phyloP scores from a whole-genome alignment of 2,888 invertebrate genomes.

The Epistrophe grossulariae region DNA sequence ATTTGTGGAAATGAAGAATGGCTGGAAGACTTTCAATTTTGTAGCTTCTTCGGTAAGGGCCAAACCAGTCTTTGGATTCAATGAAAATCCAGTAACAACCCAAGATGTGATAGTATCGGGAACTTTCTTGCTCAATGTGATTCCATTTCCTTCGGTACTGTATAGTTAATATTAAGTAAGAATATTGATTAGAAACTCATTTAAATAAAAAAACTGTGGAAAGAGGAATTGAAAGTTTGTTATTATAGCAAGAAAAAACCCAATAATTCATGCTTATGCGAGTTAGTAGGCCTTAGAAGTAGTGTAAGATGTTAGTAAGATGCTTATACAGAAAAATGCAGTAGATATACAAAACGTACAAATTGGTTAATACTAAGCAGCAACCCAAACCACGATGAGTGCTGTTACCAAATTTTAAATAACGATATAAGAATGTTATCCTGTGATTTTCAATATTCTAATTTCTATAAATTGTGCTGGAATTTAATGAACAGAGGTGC shows the following conservation, averaged over 20 bases:
- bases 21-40: conserved; percentile 90
- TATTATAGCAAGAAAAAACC: conserved; percentile 37
- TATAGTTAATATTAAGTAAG: background rate
- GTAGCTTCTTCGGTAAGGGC: conserved; percentile 89
- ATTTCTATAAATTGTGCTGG: too few species aligned
- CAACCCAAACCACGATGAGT: background rate
- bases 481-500: too few species aligned
- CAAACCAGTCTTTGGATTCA: conserved; percentile 90
- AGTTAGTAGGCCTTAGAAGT: conserved; percentile 52
- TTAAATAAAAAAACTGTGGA: background rate
- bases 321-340: conserved; percentile 6
- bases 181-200: conserved; percentile 26
- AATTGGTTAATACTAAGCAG: too few species aligned
- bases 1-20: conserved; percentile 93
- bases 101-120: conserved; percentile 94
- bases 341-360: background rate
- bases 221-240: background rate
- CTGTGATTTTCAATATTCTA: too few species aligned
- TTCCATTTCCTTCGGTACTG: conserved; percentile 78
- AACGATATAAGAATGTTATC: too few species aligned
- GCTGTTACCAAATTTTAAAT: too few species aligned
- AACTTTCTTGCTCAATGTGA: conserved; percentile 85
- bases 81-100: conserved; percentile 92
- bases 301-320: background rate
- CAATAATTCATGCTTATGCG: conserved; percentile 35